Conservation (phyloP, 2,113 vertebrate genomes). For the Asarcornis scutulata region DNA sequence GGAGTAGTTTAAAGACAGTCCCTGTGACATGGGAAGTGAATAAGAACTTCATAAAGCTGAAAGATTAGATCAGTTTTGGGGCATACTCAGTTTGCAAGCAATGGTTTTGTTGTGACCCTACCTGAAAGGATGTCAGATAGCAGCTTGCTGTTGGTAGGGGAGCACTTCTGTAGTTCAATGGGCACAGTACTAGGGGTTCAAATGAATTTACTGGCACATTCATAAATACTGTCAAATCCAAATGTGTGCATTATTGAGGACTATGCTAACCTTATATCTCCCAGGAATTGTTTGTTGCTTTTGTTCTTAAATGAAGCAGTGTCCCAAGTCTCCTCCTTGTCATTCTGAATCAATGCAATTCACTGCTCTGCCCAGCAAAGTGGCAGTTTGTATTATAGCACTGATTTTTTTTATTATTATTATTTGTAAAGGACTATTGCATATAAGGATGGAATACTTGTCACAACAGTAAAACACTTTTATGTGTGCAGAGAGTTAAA, state of each 20-base stretch:
- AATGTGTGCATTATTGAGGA: background rate
- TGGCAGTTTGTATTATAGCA: background rate
- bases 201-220: background rate
- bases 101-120: background rate
- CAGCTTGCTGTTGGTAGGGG: background rate
- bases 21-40: background rate
- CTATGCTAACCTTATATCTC: background rate
- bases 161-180: background rate
- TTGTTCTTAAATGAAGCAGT: background rate
- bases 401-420: background rate
- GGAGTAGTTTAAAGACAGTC: background rate
- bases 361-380: background rate
- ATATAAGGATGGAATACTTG: background rate
- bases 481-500: background rate
- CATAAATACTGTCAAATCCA: background rate
- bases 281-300: background rate
- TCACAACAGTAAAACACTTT: slow-evolving; percentile 14
- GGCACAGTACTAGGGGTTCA: background rate
- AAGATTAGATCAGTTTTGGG: background rate
- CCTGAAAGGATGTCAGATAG: background rate
- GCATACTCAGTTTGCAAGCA: background rate
- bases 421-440: background rate
- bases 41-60: background rate
- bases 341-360: background rate
- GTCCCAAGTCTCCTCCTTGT: background rate